These are phyloP conservation scores for Podargus strigoides DNA, from an alignment of 2,797 vertebrate genomes.

Conservation along the genomic window DNA sequence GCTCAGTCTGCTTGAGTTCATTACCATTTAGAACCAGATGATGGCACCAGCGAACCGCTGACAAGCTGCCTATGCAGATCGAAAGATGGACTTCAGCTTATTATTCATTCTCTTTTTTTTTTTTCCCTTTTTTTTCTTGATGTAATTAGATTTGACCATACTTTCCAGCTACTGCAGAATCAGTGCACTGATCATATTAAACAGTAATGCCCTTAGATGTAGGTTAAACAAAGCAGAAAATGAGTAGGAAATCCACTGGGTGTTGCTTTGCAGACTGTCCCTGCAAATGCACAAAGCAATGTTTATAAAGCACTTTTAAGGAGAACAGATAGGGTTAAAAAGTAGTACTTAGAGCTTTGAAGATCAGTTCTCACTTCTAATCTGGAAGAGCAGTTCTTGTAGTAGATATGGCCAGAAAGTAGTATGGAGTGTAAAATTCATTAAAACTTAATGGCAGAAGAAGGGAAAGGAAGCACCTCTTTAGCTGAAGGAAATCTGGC, in stretches of 20 bases:
- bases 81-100: not conserved
- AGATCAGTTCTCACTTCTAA: not conserved
- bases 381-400: not conserved
- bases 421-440: not conserved
- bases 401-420: not conserved
- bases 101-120: not conserved
- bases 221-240: conserved; percentile 46
- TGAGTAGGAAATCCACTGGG: not conserved
- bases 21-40: conserved; percentile 33
- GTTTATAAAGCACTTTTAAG: not conserved
- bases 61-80: not conserved
- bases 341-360: not conserved
- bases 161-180: not conserved
- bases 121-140: not conserved
- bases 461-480: not conserved
- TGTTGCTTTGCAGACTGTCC: not conserved
- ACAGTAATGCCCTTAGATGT: not conserved
- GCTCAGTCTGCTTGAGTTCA: not conserved
- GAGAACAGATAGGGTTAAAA: not conserved
- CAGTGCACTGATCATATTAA: not conserved
- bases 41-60: conserved; percentile 47
- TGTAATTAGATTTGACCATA: conserved; percentile 21
- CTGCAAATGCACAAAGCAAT: not conserved
- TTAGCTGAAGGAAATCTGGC: not conserved
- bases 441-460: not conserved